Evolutionary conservation across 2,888 invertebrate genomes (phyloP), one percentile per base, ranked within the genome.

Genomic region (Sesamia inferens): DNA sequence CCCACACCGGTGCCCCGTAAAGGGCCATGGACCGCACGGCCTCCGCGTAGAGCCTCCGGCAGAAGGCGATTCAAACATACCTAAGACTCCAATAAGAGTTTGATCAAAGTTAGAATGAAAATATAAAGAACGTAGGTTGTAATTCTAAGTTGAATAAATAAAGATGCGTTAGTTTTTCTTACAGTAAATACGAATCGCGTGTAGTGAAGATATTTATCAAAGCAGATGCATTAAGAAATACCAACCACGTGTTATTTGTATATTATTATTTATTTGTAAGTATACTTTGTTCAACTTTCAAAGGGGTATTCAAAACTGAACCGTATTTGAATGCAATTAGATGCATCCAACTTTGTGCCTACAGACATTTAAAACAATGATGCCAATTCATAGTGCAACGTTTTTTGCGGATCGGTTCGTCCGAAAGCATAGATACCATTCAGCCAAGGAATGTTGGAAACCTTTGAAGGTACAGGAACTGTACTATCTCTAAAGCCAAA

Each of bases 41-140:
- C n/a, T n/a, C n/a, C n/a, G n/a, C n/a, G n/a, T n/a, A n/a, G n/a
- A n/a, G n/a, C n/a, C n/a, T n/a, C n/a, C n/a, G n/a, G n/a, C n/a
- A n/a, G n/a, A n/a, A n/a, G n/a, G n/a, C n/a, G n/a, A n/a, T n/a
- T n/a, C n/a, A n/a, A n/a, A n/a, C n/a, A n/a, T 59, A 58, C 5
- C 39, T 39, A 55, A 3, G 42, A 61, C 51, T 69, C 64, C 22
- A 76, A 76, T 69, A 61, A 57, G 77, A 77, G 31, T 76, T 65
- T 16, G 7, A 22, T 63, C 31, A 24, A 57, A 70, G 11, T 71
- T 10, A 70, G 57, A 71, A 57, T 47, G 47, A 22, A 69, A 19
- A 22, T 5, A 19, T n/a, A 11, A 66, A 14, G 5, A 39, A 39
- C 7, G 39, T 39, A 39, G 39, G 16, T 66, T 66, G 16, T 55